Evolutionary conservation across 2,888 invertebrate genomes (phyloP), one percentile per base, ranked within the genome.

Genomic region (Drosophila cognata): DNA sequence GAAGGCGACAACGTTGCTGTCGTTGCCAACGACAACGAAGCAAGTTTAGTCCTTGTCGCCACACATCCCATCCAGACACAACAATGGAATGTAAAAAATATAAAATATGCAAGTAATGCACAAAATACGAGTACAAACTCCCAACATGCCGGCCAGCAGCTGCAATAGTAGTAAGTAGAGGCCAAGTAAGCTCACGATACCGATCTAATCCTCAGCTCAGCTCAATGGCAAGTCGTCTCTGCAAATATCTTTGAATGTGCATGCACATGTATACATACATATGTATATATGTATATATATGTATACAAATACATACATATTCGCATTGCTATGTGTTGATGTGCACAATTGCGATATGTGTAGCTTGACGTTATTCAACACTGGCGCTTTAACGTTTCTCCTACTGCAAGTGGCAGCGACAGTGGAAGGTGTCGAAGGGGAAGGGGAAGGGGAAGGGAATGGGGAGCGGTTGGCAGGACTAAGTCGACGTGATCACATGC

Each of bases 281-380:
- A 33, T 4, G 18, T 18, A 52, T 21, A 31, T 46, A 41, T 33
- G 16, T 10, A 29, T 18, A 43, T 8, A 13, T 5, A 56, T 48
- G 31, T 68, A 21, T 10, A 21, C 25, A 38, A 35, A 5, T 35
- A 13, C 13, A 25, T 69, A 29, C 6, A 21, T 31, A 31, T 50
- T 4, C 35, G 8, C 4, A 1, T 16, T 46, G 46, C 16, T 51
- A 38, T 57, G 36, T 75, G 59, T 60, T 43, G 61, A 38, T 59
- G 62, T 51, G 52, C 66, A 72, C 70, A 80, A 71, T 69, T 67
- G 75, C 67, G 68, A 75, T 75, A 55, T 73, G 74, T 81, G 67
- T 38, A 72, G 84, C 74, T 84, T 81, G 72, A 67, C 89, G 84
- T 89, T 87, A 78, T 81, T 72, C 84, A 78, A 84, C 80, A 82